Conservation (phyloP, 2,113 vertebrate genomes). For the Neopipo cinnamomea region DNA sequence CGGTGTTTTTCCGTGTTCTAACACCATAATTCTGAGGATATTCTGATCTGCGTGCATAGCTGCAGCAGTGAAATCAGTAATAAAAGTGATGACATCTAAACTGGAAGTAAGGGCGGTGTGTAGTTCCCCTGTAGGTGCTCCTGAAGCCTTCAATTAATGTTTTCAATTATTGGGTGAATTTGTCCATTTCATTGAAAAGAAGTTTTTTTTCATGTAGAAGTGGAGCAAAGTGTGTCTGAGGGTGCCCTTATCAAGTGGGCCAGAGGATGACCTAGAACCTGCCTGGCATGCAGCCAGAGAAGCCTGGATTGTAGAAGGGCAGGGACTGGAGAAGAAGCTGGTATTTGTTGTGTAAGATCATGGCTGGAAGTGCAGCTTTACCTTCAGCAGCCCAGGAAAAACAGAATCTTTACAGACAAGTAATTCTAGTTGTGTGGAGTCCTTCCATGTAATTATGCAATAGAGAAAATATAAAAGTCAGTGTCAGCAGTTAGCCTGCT, state of each 20-base stretch:
- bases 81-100: background rate
- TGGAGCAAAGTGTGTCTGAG: background rate
- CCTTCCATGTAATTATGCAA: background rate
- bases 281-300: rapidly evolving
- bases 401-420: background rate
- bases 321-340: background rate
- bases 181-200: background rate
- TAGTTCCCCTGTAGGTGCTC: background rate
- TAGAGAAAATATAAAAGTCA: background rate
- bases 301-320: background rate
- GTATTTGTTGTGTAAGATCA: background rate
- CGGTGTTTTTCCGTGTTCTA: background rate
- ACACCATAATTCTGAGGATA: background rate
- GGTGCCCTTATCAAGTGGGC: background rate
- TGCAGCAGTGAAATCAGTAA: background rate
- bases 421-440: background rate
- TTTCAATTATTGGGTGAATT: background rate
- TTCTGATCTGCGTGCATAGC: background rate
- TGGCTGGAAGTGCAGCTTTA: background rate
- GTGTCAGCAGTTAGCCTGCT: background rate
- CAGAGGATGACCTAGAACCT: background rate
- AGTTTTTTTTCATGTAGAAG: background rate
- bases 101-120: background rate
- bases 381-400: background rate
- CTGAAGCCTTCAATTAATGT: background rate